These are phyloP conservation scores for Alethe castanea DNA, from an alignment of 2,113 vertebrate genomes.

Conservation along the genomic window DNA sequence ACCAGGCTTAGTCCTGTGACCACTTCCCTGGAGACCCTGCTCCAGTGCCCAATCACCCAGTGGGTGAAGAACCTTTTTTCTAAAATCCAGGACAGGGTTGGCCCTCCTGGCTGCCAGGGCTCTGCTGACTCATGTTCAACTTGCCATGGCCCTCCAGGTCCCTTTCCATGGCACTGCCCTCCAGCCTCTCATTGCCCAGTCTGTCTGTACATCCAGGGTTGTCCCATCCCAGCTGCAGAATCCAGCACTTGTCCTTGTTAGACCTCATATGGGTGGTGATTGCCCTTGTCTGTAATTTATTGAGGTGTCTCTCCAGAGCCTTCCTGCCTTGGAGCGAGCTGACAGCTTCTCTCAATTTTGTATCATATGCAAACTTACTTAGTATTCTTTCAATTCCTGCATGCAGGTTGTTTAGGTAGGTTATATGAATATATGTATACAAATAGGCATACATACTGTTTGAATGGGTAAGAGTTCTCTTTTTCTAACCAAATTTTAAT, in stretches of 20 bases:
- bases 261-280: not conserved
- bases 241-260: fast-evolving
- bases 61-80: not conserved
- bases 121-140: fast-evolving
- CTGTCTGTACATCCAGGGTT: too few relatives aligned
- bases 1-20: not conserved
- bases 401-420: not conserved
- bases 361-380: not conserved
- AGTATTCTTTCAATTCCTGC: not conserved
- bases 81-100: fast-evolving
- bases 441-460: not conserved
- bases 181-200: not conserved
- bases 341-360: not conserved
- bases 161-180: not conserved
- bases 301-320: not conserved
- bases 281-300: not conserved
- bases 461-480: not conserved
- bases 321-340: fast-evolving
- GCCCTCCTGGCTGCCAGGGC: not conserved
- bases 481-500: not conserved
- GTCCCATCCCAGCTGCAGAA: not conserved
- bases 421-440: not conserved
- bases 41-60: not conserved
- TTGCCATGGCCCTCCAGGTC: fast-evolving
- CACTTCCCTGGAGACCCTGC: not conserved